These are phyloP conservation scores for Pterobdella sp. DNA, from an alignment of 2,888 invertebrate species.

Conservation along the genomic window DNA sequence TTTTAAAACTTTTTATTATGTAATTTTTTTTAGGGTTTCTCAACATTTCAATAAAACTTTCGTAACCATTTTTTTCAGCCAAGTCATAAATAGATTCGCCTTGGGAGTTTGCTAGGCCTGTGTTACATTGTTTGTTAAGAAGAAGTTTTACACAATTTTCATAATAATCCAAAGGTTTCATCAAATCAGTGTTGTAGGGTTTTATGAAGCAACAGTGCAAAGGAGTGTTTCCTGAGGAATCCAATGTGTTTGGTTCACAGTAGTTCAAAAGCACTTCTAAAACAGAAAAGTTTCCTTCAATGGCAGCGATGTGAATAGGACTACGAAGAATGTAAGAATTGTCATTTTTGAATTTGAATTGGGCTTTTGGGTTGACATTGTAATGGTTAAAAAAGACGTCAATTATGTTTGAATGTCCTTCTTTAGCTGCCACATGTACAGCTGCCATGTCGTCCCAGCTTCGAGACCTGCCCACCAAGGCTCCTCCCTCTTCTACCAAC, in stretches of 20 bases:
- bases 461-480: constrained; percentile 33
- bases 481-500: constrained; percentile 34
- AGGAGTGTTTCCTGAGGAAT: constrained; percentile 37
- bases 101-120: constrained; percentile 32
- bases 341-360: constrained; percentile 22
- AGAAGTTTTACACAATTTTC: constrained; percentile 35
- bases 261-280: constrained; percentile 33
- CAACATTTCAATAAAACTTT: constrained; percentile 35
- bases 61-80: constrained; percentile 38
- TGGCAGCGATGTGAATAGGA: constrained; percentile 37
- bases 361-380: constrained; percentile 24
- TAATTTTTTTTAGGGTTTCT: constrained; percentile 30
- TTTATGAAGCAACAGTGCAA: constrained; percentile 36
- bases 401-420: constrained; percentile 36
- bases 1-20: constrained; percentile 33
- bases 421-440: constrained; percentile 38
- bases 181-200: constrained; percentile 35
- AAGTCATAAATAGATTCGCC: constrained; percentile 38
- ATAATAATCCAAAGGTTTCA: constrained; percentile 38
- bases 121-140: constrained; percentile 34
- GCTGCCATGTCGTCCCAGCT: constrained; percentile 36
- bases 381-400: constrained; percentile 32
- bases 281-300: constrained; percentile 36
- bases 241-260: constrained; percentile 35
- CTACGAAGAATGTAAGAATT: constrained; percentile 13